Conservation (phyloP, 1,140 invertebrate species). For the Brachystomella parvula region DNA sequence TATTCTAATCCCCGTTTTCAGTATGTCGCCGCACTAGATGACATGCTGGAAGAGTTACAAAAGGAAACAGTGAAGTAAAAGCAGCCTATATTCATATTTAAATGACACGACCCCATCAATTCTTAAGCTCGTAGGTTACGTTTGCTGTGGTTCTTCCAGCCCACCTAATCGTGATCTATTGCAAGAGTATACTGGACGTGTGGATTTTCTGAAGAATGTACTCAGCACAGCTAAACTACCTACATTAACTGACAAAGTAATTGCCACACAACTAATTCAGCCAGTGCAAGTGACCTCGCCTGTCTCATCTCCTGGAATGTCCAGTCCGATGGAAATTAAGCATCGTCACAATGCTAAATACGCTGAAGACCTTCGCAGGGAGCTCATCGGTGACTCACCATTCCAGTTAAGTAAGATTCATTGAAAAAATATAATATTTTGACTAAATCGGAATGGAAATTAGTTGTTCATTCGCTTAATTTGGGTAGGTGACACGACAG, state of each 20-base stretch:
- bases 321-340: constrained; percentile 63
- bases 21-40: constrained; percentile 37
- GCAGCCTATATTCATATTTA: constrained; percentile 25
- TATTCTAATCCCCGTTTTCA: constrained; percentile 20
- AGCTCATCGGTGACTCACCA: constrained; percentile 41
- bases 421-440: neutral
- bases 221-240: constrained; percentile 41
- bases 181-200: constrained; percentile 55
- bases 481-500: constrained; percentile 7
- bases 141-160: constrained; percentile 48
- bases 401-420: neutral
- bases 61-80: constrained; percentile 38
- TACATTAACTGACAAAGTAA: constrained; percentile 56
- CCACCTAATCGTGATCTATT: constrained; percentile 56
- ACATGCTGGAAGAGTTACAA: constrained; percentile 39
- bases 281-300: constrained; percentile 43
- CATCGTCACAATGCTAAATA: constrained; percentile 66
- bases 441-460: too few relatives aligned
- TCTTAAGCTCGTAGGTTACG: too few relatives aligned
- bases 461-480: too few relatives aligned
- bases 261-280: constrained; percentile 52
- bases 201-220: constrained; percentile 41
- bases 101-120: too few relatives aligned
- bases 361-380: constrained; percentile 57
- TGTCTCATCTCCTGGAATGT: constrained; percentile 32